Evolutionary conservation across 30 jellyfish, hydroid and myxozoan genomes (phyloP), one percentile per base, ranked within the genome.

Genomic region (Aurelia sp.): DNA sequence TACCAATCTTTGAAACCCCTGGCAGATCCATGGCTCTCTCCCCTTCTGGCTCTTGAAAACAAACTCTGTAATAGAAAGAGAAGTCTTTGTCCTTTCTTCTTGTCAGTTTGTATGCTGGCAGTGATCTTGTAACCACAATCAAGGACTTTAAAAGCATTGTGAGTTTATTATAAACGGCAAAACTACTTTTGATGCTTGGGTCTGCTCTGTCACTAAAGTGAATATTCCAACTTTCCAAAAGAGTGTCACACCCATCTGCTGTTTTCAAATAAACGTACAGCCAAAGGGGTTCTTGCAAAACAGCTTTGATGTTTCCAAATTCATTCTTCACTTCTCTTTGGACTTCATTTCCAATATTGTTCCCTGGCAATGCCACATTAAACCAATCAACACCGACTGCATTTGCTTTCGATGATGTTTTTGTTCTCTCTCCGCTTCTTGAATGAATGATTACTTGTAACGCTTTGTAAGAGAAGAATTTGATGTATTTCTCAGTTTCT

Each of bases 311-410:
- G 58, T 79, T 89, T 35, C 85, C 92, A 86, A 73, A 94, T 44
- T 84, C 86, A 12, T 76, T 71, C 48, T 73, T 82, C 15, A 94
- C 85, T 89, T 84, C 96, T 59, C 67, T 82, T 61, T 86, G 91
- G 11, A 94, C 64, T 19, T 84, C 95, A 61, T 66, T 63, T 23
- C 74, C 90, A 16, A 90, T 77, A 12, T 55, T 72, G 13, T 50
- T 60, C 11, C 92, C 95, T 22, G 96, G 95, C 50, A 94, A 66
- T 5, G 99, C 89, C 18, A 94, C 78, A 62, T 94, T 94, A 76
- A 94, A 94, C 99, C 99, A 94, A 73, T 94, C 99, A 22, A 85
- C 85, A 48, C 99, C 99, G 22, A 82, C 91, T 16, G 99, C 91
- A 74, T 82, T 68, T 30, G 99, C 95, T 13, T 89, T 89, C 3